A percentile compares a stretch with the other conserved stretches of the same genome.
These are phyloP conservation scores for Ceratoteleas bidentatus DNA, from an alignment of 1,140 invertebrate species.

Conservation along the genomic window DNA sequence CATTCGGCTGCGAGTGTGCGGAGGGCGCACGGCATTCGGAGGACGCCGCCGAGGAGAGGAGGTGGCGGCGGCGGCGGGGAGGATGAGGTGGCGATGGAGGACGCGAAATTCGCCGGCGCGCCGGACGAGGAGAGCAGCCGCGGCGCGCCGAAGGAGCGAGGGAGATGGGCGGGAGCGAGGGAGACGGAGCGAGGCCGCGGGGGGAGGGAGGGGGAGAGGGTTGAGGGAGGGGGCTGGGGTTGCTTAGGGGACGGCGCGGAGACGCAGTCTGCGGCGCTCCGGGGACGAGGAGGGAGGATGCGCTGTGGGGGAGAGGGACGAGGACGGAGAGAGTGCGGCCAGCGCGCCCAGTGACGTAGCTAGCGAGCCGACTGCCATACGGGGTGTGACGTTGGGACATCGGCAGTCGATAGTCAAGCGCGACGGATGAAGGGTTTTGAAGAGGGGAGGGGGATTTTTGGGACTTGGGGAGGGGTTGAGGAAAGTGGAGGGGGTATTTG, in stretches of 20 bases:
- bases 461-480: no score
- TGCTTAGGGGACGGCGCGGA: slow-evolving; percentile 54
- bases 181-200: slow-evolving; percentile 63
- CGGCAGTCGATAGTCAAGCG: slow-evolving; percentile 60
- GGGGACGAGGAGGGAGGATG: slow-evolving; percentile 52
- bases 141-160: slow-evolving; percentile 17
- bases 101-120: slow-evolving; percentile 76
- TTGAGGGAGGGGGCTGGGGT: slow-evolving; percentile 63
- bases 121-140: slow-evolving; percentile 69
- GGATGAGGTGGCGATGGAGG: slow-evolving; percentile 59
- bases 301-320: slow-evolving; percentile 19
- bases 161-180: slow-evolving; percentile 38
- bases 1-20: slow-evolving; percentile 77
- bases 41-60: slow-evolving; percentile 68
- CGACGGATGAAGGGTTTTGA: no score
- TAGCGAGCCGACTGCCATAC: slow-evolving; percentile 46
- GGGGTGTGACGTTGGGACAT: slow-evolving; percentile 62
- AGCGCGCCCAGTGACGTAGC: slow-evolving; percentile 70
- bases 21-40: slow-evolving; percentile 78
- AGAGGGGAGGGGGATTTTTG: no score
- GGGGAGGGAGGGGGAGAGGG: slow-evolving; percentile 56
- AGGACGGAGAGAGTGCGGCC: slow-evolving; percentile 45
- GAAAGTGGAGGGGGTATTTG: no score
- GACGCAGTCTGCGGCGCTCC: slow-evolving; percentile 62
- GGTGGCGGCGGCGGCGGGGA: slow-evolving; percentile 67